phyloP scores from a whole-genome alignment of 2,797 vertebrate genomes.

The Gila robusta region DNA sequence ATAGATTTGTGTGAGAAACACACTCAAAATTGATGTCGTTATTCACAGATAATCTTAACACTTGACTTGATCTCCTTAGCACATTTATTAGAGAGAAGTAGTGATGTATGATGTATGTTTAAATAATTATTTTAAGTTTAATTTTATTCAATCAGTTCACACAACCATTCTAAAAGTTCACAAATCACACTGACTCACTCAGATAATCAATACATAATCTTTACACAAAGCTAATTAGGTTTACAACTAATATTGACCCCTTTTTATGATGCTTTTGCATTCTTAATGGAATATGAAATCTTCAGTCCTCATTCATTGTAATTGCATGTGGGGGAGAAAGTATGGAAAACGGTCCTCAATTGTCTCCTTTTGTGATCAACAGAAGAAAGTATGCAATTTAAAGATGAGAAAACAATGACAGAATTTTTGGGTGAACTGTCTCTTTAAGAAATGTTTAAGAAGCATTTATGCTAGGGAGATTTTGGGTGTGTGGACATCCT shows the following conservation, averaged over 20 bases:
- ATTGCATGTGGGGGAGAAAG: not conserved
- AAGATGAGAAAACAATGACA: not conserved
- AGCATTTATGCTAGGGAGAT: constrained; percentile 23
- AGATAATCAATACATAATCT: not conserved
- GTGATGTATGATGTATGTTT: not conserved
- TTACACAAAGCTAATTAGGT: constrained; percentile 1
- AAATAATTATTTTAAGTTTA: not conserved
- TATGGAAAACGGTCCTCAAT: not conserved
- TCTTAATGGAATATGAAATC: no score
- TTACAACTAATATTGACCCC: not conserved
- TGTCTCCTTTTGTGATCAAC: not conserved
- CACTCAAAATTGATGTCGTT: not conserved
- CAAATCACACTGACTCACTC: not conserved
- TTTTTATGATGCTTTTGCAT: not conserved
- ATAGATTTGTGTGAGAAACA: not conserved
- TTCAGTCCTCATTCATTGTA: not conserved
- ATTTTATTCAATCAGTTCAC: not conserved
- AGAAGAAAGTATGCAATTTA: not conserved
- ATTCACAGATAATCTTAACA: not conserved
- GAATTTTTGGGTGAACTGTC: not conserved
- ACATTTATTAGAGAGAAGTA: not conserved
- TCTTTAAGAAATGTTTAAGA: not conserved
- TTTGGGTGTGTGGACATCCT: not conserved
- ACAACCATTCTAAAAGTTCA: not conserved
- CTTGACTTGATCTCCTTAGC: not conserved